These are phyloP conservation scores for Orthonevra nobilis DNA, from an alignment of 2,888 invertebrate species.

Conservation along the genomic window DNA sequence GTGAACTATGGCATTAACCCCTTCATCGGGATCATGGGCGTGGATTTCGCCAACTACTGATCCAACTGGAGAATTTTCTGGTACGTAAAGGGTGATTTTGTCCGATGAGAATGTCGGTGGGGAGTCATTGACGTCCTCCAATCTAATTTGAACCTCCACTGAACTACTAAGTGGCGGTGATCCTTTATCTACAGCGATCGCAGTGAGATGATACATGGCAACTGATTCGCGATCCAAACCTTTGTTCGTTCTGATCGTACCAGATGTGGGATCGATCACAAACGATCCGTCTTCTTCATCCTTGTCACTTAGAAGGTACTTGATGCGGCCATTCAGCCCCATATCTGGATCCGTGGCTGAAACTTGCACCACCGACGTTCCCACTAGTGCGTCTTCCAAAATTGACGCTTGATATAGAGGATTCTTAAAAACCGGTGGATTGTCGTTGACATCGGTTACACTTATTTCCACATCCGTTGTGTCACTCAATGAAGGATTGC, in stretches of 20 bases:
- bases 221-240: conserved; percentile 94
- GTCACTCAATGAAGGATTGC: conserved; percentile 93
- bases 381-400: conserved; percentile 92
- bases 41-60: conserved; percentile 95
- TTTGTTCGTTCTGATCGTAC: conserved; percentile 94
- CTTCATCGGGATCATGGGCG: conserved; percentile 96
- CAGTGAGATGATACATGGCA: conserved; percentile 91
- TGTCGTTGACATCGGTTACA: conserved; percentile 97
- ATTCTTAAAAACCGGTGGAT: conserved; percentile 92
- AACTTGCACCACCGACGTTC: conserved; percentile 88
- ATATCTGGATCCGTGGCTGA: conserved; percentile 92
- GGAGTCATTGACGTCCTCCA: conserved; percentile 94
- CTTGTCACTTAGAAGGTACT: conserved; percentile 87
- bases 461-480: conserved; percentile 97
- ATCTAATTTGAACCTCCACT: conserved; percentile 88
- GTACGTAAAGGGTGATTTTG: conserved; percentile 91
- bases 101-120: conserved; percentile 94
- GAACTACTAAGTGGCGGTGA: conserved; percentile 87
- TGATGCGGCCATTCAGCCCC: conserved; percentile 92
- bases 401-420: conserved; percentile 90
- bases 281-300: conserved; percentile 94
- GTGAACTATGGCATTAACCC: conserved; percentile 93
- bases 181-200: conserved; percentile 94
- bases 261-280: conserved; percentile 94
- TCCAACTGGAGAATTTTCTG: conserved; percentile 98